Evolutionary conservation across 2,888 invertebrate genomes (phyloP).

Genomic region (Unio delphinus): DNA sequence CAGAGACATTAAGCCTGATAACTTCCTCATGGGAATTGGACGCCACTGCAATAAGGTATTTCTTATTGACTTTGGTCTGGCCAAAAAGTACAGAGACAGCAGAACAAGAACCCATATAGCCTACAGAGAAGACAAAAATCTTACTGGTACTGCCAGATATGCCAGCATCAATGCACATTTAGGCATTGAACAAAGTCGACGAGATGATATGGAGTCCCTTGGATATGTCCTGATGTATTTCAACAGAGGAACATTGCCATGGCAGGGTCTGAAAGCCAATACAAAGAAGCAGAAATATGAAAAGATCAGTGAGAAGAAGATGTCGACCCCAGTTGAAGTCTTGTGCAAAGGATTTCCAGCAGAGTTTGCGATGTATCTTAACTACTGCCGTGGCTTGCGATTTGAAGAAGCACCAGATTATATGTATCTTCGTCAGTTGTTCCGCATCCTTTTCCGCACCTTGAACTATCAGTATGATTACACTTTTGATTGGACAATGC

Average conservation of each 20-base stretch:
- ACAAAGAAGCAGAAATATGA: conserved; percentile 99
- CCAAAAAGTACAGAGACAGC: conserved; percentile 97
- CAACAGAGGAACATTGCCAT: conserved; percentile 92
- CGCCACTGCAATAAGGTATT: conserved; percentile 78
- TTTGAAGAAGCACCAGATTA: conserved; percentile 99
- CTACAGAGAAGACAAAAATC: conserved; percentile 78
- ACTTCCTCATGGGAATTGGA: conserved; percentile 75
- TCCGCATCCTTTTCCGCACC: conserved; percentile 99
- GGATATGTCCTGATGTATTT: conserved; percentile 99
- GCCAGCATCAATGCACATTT: conserved; percentile 99
- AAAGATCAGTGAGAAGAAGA: conserved; percentile 99
- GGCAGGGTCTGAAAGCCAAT: conserved; percentile 97
- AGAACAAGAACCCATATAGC: conserved; percentile 93
- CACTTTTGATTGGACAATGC: conserved; percentile 99
- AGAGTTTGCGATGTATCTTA: conserved; percentile 99
- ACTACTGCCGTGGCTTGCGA: conserved; percentile 97
- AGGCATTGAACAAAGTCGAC: conserved; percentile 97
- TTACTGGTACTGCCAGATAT: conserved; percentile 79
- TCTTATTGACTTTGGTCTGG: conserved; percentile 99
- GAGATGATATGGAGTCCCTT: conserved; percentile 99
- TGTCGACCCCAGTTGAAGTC: conserved; percentile 98
- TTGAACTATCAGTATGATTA: conserved; percentile 99
- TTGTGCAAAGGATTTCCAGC: conserved; percentile 99
- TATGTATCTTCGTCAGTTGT: conserved; percentile 99
- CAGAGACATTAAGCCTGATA: conserved; percentile 78